These are phyloP conservation scores for Agapetus fuscipes DNA, from an alignment of 2,888 invertebrate genomes.

Conservation along the genomic window DNA sequence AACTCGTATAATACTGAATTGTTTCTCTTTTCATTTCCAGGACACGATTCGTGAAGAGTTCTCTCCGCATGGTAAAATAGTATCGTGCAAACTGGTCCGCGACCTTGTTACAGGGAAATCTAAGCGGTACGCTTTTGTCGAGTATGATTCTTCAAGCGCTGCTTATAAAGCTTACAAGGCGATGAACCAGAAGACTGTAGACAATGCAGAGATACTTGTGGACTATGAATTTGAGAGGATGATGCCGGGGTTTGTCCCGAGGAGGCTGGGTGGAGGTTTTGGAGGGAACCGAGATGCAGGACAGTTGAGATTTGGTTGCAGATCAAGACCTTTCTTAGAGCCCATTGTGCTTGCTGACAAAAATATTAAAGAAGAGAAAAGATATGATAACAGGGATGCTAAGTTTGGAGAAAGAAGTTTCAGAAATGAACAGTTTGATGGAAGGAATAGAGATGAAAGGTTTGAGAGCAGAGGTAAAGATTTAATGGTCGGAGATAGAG, in stretches of 20 bases:
- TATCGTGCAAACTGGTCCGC: slow-evolving; percentile 54
- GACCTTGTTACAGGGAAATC: slow-evolving; percentile 79
- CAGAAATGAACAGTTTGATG: too few relatives aligned
- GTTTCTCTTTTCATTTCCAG: too few relatives aligned
- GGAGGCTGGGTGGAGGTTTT: slow-evolving; percentile 79
- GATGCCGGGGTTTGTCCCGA: slow-evolving; percentile 72
- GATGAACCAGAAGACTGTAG: slow-evolving; percentile 51
- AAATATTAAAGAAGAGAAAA: background rate
- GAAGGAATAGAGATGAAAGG: background rate
- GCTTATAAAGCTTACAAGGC: slow-evolving; percentile 53
- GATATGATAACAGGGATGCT: background rate
- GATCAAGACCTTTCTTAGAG: slow-evolving; percentile 64
- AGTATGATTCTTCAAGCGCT: slow-evolving; percentile 53
- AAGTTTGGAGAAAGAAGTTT: background rate
- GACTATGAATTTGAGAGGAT: slow-evolving; percentile 67
- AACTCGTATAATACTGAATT: too few relatives aligned
- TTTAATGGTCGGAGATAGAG: too few relatives aligned
- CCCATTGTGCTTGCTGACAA: slow-evolving; percentile 38
- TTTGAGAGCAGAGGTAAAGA: background rate
- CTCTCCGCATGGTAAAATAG: slow-evolving; percentile 55
- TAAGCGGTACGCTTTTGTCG: slow-evolving; percentile 79
- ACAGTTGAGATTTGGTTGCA: slow-evolving; percentile 78
- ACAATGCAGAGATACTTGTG: slow-evolving; percentile 61
- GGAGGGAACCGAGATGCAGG: slow-evolving; percentile 81
- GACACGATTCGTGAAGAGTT: slow-evolving; percentile 47